A percentile compares a stretch with the other conserved stretches of the same genome.
Evolutionary conservation across 2,888 invertebrate species (phyloP).

Genomic region (Tetranychus piercei): DNA sequence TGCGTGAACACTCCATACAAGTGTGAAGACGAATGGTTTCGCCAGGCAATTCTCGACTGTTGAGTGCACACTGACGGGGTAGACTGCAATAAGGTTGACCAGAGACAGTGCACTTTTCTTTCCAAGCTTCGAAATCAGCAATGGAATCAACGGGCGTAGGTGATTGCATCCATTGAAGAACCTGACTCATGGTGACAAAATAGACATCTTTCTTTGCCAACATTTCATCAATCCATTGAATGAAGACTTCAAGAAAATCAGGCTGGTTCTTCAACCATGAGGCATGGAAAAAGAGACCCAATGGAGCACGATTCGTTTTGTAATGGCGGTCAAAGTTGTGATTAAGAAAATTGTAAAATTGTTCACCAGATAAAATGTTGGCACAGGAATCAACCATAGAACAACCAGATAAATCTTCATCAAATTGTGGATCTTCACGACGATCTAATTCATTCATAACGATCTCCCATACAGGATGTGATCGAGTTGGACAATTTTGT

Average conservation of each 20-base stretch:
- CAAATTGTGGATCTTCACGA: slow-evolving; percentile 77
- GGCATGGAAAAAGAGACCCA: slow-evolving; percentile 66
- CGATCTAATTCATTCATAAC: slow-evolving; percentile 86
- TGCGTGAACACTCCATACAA: slow-evolving; percentile 86
- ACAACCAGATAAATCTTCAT: slow-evolving; percentile 73
- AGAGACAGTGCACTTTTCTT: slow-evolving; percentile 81
- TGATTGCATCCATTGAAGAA: slow-evolving; percentile 89
- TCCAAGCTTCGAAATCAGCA: slow-evolving; percentile 83
- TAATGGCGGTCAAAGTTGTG: slow-evolving; percentile 89
- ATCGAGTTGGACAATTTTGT: slow-evolving; percentile 60
- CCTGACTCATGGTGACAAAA: slow-evolving; percentile 70
- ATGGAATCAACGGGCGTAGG: slow-evolving; percentile 68
- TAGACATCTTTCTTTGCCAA: slow-evolving; percentile 69
- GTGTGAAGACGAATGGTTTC: slow-evolving; percentile 79
- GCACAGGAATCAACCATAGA: slow-evolving; percentile 87
- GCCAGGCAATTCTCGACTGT: slow-evolving; percentile 64
- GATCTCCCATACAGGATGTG: slow-evolving; percentile 88
- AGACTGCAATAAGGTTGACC: slow-evolving; percentile 79
- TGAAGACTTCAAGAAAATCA: slow-evolving; percentile 71
- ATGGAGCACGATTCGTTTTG: slow-evolving; percentile 75
- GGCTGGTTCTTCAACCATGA: slow-evolving; percentile 74
- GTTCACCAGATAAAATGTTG: slow-evolving; percentile 54
- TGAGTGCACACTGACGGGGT: slow-evolving; percentile 73
- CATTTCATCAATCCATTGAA: slow-evolving; percentile 80
- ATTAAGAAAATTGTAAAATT: slow-evolving; percentile 58